These are phyloP conservation scores for Grammomys surdaster DNA, from an alignment of 2,113 vertebrate species.

Conservation along the genomic window DNA sequence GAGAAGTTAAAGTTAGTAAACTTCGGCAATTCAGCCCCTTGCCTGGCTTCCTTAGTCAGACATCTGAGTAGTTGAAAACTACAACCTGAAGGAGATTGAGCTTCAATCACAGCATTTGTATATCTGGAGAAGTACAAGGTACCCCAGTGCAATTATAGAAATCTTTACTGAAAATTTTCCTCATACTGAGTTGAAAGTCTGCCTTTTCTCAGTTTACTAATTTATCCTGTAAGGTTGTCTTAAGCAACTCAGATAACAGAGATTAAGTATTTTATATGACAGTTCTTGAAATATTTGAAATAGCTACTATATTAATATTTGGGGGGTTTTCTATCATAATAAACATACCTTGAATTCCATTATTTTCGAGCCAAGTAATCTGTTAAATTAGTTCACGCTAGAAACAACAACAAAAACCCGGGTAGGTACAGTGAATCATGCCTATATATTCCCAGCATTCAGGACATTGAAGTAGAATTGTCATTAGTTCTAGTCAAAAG, in stretches of 20 bases:
- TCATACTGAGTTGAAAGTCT: slow-evolving; percentile 56
- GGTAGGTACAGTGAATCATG: neutral
- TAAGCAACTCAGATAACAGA: slow-evolving; percentile 33
- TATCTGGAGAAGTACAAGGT: neutral
- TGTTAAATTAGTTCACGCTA: slow-evolving; percentile 61
- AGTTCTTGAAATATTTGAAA: slow-evolving; percentile 60
- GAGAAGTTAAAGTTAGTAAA: neutral
- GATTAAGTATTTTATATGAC: slow-evolving; percentile 40
- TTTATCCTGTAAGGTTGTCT: slow-evolving; percentile 19
- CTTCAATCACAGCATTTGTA: neutral
- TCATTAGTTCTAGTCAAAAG: neutral
- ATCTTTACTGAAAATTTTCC: slow-evolving; percentile 21
- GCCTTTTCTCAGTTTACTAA: slow-evolving; percentile 33
- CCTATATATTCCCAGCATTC: neutral
- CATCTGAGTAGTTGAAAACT: neutral
- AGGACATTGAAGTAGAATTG: neutral
- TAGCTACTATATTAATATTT: slow-evolving; percentile 37
- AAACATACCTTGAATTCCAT: slow-evolving; percentile 36
- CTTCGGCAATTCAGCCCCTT: neutral
- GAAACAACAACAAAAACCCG: neutral
- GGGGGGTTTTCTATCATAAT: slow-evolving; percentile 40
- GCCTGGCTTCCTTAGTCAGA: neutral
- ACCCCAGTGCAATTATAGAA: neutral
- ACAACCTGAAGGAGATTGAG: neutral
- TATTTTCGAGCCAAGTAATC: slow-evolving; percentile 38